Evolutionary conservation across 2,797 vertebrate genomes (phyloP).

Genomic region (Schizopygopsis malacanthus): DNA sequence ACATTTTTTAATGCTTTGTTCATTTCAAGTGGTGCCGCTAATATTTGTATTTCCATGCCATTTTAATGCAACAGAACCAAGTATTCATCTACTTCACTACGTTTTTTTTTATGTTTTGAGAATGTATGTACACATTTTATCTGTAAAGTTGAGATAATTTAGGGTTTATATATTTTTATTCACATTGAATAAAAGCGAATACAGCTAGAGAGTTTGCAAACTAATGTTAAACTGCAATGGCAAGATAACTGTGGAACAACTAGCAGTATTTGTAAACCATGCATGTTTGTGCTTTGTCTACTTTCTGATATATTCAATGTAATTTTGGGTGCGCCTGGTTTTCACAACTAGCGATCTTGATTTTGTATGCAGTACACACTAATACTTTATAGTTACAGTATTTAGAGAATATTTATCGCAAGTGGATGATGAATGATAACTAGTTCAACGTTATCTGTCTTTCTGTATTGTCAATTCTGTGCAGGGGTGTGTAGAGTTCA

Average conservation of each 20-base stretch:
- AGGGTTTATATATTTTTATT: conserved; percentile 71
- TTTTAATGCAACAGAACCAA: conserved; percentile 54
- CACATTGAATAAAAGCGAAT: conserved; percentile 62
- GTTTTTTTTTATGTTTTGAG: conserved; percentile 66
- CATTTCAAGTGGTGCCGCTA: conserved; percentile 72
- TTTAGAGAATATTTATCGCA: conserved; percentile 19
- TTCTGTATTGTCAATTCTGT: background rate
- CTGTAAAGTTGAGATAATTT: conserved; percentile 58
- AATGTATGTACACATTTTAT: conserved; percentile 67
- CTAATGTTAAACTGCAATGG: conserved; percentile 75
- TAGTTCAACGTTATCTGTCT: background rate
- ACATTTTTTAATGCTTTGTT: conserved; percentile 59
- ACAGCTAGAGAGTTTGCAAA: conserved; percentile 70
- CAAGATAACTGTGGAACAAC: conserved; percentile 72
- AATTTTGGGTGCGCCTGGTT: conserved; percentile 30
- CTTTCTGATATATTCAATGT: conserved; percentile 65
- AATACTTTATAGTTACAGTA: conserved; percentile 4
- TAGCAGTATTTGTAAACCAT: conserved; percentile 70
- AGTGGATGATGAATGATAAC: background rate
- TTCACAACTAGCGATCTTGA: conserved; percentile 18
- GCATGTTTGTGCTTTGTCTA: conserved; percentile 77
- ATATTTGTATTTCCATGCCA: conserved; percentile 66
- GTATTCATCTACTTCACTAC: conserved; percentile 50
- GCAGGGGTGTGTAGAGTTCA: background rate
- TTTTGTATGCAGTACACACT: conserved; percentile 34